Evolutionary conservation across 1,140 invertebrate genomes (phyloP).

Genomic region (Zaprionus nigranus): DNA sequence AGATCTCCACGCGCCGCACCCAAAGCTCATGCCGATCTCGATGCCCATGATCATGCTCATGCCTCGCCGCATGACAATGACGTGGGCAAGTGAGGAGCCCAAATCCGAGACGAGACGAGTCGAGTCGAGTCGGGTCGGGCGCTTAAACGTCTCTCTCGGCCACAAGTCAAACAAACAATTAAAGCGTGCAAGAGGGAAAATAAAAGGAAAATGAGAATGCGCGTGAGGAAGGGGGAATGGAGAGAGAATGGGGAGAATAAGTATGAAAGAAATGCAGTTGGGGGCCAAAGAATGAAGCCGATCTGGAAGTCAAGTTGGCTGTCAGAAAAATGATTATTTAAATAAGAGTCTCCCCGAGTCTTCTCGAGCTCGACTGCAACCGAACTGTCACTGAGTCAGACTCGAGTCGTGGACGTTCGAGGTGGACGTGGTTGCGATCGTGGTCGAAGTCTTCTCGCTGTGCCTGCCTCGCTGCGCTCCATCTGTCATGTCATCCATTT

Average conservation of each 20-base stretch:
- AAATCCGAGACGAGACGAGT: conserved; percentile 22
- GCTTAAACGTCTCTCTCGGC: conserved; percentile 53
- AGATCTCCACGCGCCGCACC: conserved; percentile 55
- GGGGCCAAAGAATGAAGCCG: conserved; percentile 54
- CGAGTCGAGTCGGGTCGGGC: conserved; percentile 24
- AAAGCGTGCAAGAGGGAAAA: conserved; percentile 70
- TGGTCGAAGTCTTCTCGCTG: not conserved
- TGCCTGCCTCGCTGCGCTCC: conserved; percentile 58
- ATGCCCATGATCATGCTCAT: conserved; percentile 12
- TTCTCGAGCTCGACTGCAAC: conserved; percentile 66
- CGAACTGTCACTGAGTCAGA: conserved; percentile 72
- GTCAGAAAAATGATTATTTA: conserved; percentile 84
- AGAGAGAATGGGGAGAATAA: conserved; percentile 31
- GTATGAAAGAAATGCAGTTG: conserved; percentile 60
- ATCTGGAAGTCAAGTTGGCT: conserved; percentile 84
- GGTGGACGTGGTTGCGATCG: not conserved
- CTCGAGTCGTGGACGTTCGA: conserved; percentile 34
- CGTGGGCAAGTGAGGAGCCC: conserved; percentile 46
- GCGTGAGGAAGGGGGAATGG: not conserved
- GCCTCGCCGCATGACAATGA: conserved; percentile 38
- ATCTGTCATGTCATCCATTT: conserved; percentile 84
- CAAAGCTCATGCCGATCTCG: conserved; percentile 24
- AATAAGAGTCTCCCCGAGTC: conserved; percentile 73
- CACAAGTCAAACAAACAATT: conserved; percentile 80
- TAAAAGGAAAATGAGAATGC: conserved; percentile 28